A percentile compares a stretch with the other conserved stretches of the same genome.
phyloP scores from a whole-genome alignment of 2,113 vertebrate genomes.

The Anolis carolinensis region DNA sequence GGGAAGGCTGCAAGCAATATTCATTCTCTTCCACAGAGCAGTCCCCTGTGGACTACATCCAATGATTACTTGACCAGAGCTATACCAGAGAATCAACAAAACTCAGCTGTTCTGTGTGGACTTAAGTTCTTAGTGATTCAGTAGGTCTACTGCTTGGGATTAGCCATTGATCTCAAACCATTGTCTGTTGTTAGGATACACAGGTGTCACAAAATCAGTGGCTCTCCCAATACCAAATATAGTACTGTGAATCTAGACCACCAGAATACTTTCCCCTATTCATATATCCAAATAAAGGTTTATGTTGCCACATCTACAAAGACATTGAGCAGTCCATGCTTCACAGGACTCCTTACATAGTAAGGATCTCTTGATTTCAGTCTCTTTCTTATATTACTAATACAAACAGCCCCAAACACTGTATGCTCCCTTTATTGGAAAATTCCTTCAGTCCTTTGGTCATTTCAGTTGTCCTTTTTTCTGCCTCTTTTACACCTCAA shows the following conservation, averaged over 20 bases:
- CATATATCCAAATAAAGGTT: background rate
- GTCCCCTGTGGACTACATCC: no score
- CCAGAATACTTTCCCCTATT: background rate
- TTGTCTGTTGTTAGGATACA: no score
- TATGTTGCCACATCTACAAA: background rate
- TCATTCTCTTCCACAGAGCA: background rate
- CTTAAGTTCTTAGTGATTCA: no score
- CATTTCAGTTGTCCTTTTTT: background rate
- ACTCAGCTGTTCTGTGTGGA: no score
- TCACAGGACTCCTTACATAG: background rate
- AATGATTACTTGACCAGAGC: no score
- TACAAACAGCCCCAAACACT: background rate
- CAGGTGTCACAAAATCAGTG: background rate
- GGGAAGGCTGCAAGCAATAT: background rate
- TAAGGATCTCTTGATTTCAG: no score
- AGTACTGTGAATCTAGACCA: background rate
- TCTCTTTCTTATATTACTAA: background rate
- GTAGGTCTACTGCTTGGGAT: no score
- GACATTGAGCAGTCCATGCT: background rate
- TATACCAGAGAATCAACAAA: no score
- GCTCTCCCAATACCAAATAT: background rate
- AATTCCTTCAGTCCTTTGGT: background rate
- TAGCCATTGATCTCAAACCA: no score
- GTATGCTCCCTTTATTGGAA: background rate
- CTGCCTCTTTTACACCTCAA: background rate